Evolutionary conservation across 2,797 vertebrate genomes (phyloP), one percentile per base, ranked within the genome.

Genomic region (Muscicapa comitata): DNA sequence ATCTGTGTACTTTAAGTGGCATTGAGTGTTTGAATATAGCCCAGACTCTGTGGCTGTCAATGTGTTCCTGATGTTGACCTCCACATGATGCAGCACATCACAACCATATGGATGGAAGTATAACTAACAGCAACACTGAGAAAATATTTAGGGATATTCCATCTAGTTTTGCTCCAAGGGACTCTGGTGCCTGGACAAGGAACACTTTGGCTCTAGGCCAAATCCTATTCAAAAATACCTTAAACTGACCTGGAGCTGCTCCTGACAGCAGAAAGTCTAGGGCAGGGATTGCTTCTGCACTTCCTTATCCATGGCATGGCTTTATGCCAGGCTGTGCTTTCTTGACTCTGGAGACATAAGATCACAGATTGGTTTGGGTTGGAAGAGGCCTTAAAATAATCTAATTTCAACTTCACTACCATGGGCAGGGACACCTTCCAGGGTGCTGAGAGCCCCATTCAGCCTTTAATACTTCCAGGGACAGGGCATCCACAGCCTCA

Each of bases 281-380:
- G 13, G 29, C 6, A 79, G 5, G 5, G 6, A 42, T 53, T 57
- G 21, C 42, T 76, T 57, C 45, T 72, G 54, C 42, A 50, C n/a
- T 50, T 28, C 63, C 43, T 35, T 28, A 48, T 25, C n/a, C 3
- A 0, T 8, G 17, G 23, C 38, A 48, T 1, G 1, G 38, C 31
- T 86, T 84, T 67, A 19, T 18, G 20, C 7, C 18, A 72, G 47
- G 4, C 28, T 86, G 25, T 43, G 40, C 26, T 42, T 15, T 73
- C 45, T 29, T 12, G 8, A 29, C 19, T 73, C 37, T 35, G 33
- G 33, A 62, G 26, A 23, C 2, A 2, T 9, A 50, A 37, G 6
- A 31, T 51, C 28, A 63, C 17, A 38, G 28, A 26, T 19, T 17
- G n/a, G 11, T 45, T 70, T 76, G n/a, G 7, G 17, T 13, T 58